Base-by-base conservation (phyloP, 2,797 vertebrate species). In the Macroramphosus scolopax region DNA sequence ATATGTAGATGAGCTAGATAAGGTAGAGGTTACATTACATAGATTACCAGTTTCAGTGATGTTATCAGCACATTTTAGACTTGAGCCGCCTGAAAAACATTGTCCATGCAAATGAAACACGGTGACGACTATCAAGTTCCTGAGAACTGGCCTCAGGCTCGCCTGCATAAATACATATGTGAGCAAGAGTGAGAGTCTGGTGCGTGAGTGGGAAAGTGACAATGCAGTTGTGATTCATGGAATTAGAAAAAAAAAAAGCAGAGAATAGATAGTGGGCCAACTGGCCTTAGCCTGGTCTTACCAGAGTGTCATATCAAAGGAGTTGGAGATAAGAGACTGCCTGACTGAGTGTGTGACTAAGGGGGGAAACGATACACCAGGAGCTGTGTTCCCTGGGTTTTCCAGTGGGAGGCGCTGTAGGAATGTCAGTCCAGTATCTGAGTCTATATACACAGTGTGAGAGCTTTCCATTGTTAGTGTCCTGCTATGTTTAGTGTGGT, bases 1-100 rank as follows among this genome's bases (percentile, higher is more conserved):
- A 68, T 72, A 72, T 81, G 56, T 48, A 80, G 81, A 87, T 87
- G 83, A 84, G 77, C 62, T 35, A n/a, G n/a, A n/a, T n/a, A 6
- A 16, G 15, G 17, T 12, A 20, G 30, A 41, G 51, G 32, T 33
- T 38, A 17, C 36, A 49, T 68, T 62, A 69, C 28, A 37, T 34
- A 56, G 41, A 38, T 16, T 9, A 31, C 67, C 30, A 18, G 55
- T 66, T 74, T 73, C 63, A 63, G 39, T 62, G 87, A 89, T 87
- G 41, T 2, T 82, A 90, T 90, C 88, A 67, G 68, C 53, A 58
- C 36, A 20, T 40, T 38, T 35, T 25, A 18, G 40, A 46, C 60
- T 45, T 43, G 17, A 69, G 39, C 28, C 26, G 49, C 51, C 44
- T 41, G 60, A 70, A 66, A 75, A 81, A 71, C 48, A n/a, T 47